These are phyloP conservation scores for Drosophila eugracilis DNA, from an alignment of 1,140 invertebrate genomes.

Conservation along the genomic window DNA sequence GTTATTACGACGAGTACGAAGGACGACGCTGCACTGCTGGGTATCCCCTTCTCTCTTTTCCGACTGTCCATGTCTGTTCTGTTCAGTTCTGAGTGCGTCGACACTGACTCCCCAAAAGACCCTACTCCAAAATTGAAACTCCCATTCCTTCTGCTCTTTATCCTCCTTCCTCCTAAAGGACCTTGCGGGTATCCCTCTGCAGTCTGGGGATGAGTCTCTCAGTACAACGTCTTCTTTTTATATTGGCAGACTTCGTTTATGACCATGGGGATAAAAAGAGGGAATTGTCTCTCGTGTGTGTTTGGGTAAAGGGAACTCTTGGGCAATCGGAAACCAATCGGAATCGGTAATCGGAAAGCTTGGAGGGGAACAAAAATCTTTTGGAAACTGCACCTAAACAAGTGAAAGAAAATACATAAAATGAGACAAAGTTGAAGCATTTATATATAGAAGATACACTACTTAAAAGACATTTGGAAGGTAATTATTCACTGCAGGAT, in stretches of 20 bases:
- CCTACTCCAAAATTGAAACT: background rate
- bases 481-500: too few relatives aligned
- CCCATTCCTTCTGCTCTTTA: conserved; percentile 7
- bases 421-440: background rate
- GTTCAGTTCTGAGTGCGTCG: conserved; percentile 65
- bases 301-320: conserved; percentile 18
- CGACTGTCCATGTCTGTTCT: conserved; percentile 40
- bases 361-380: conserved; percentile 17
- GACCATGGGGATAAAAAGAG: conserved; percentile 42
- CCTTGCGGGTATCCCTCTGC: conserved; percentile 35
- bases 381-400: background rate
- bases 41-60: conserved; percentile 16
- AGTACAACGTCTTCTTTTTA: conserved; percentile 53
- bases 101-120: conserved; percentile 55
- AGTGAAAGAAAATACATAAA: background rate
- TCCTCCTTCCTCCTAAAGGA: conserved; percentile 2
- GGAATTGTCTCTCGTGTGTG: conserved; percentile 29
- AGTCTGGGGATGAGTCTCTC: conserved; percentile 26
- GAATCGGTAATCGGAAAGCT: conserved; percentile 54
- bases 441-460: background rate
- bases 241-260: conserved; percentile 51
- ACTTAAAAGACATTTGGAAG: too few relatives aligned
- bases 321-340: conserved; percentile 52
- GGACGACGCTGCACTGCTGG: conserved; percentile 52
- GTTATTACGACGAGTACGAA: conserved; percentile 56